Evolutionary conservation across 2,113 vertebrate genomes (phyloP), one percentile per base, ranked within the genome.

Genomic region (Pituophis catenifer): DNA sequence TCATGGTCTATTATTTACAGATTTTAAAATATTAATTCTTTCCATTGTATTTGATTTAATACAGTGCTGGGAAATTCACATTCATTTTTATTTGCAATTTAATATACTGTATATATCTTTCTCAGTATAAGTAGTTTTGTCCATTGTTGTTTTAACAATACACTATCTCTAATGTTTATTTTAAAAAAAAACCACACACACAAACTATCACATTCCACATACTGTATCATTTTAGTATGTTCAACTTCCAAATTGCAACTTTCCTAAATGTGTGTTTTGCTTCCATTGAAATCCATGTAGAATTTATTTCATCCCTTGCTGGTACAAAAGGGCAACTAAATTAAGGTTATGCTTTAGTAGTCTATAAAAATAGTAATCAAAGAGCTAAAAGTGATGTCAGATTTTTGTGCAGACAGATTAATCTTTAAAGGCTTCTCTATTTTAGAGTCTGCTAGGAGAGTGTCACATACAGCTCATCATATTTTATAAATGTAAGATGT

Each of bases 401-500:
- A 53, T 48, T n/a, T 44, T 17, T 87, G 24, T 13, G 58, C 90
- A 95, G 94, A 92, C 94, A 96, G 90, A 89, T 90, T 93, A 90
- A 44, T 53, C 52, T 65, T 92, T 91, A 33, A 93, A 15, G 88
- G 91, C 33, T 3, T 3, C 85, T 59, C 38, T 70, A 91, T 53
- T 94, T 97, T 93, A 91, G 86, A 96, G 92, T 94, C 62, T 91
- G 70, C 7, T 58, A 75, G 90, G 75, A 89, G 85, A 93, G 70
- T 94, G 94, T 94, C 81, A 86, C 53, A 92, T 94, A 26, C 93
- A 95, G 95, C 89, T 93, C 90, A 93, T 48, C 9, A 54, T 93
- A 57, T 48, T 95, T 95, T 92, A 94, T 94, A 93, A 95, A 94
- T 94, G 88, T 92, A 95, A 59, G n/a, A 70, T 70, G 90, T 91